Percentiles rank a stretch among this genome's conserved stretches.
These are phyloP conservation scores for Tridacna crocea DNA, from an alignment of 2,888 invertebrate species.

Conservation along the genomic window DNA sequence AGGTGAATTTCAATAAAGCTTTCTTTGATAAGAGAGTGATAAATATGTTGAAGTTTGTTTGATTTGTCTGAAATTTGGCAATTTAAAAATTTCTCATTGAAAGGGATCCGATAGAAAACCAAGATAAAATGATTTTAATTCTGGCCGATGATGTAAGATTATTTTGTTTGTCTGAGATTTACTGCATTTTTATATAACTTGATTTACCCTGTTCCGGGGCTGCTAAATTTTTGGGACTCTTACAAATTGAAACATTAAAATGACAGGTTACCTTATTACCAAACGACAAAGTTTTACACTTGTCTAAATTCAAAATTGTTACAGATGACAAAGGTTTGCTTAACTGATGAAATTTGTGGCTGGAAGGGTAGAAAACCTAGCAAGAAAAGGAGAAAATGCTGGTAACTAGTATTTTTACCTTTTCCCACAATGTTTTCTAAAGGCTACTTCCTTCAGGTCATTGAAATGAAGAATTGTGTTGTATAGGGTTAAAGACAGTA, in stretches of 20 bases:
- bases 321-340: too few species aligned
- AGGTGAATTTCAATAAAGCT: slow-evolving; percentile 20
- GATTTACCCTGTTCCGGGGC: too few species aligned
- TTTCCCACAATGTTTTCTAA: not conserved
- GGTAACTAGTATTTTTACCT: not conserved
- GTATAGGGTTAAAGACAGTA: too few species aligned
- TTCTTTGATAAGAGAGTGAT: slow-evolving; percentile 46
- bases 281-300: too few species aligned
- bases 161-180: not conserved
- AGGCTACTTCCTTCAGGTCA: too few species aligned
- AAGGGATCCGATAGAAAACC: slow-evolving; percentile 9
- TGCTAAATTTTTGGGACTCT: too few species aligned
- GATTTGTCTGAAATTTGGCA: slow-evolving; percentile 35
- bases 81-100: slow-evolving; percentile 31
- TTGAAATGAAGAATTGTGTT: too few species aligned
- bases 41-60: slow-evolving; percentile 46
- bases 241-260: too few species aligned
- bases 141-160: slow-evolving; percentile 14
- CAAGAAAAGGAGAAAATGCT: not conserved
- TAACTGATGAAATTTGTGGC: not conserved
- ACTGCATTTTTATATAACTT: too few species aligned
- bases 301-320: too few species aligned
- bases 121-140: slow-evolving; percentile 14
- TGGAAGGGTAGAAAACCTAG: not conserved
- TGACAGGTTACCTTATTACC: too few species aligned